Base-by-base conservation (phyloP, 2,797 vertebrate species). In the Furcifer pardalis region DNA sequence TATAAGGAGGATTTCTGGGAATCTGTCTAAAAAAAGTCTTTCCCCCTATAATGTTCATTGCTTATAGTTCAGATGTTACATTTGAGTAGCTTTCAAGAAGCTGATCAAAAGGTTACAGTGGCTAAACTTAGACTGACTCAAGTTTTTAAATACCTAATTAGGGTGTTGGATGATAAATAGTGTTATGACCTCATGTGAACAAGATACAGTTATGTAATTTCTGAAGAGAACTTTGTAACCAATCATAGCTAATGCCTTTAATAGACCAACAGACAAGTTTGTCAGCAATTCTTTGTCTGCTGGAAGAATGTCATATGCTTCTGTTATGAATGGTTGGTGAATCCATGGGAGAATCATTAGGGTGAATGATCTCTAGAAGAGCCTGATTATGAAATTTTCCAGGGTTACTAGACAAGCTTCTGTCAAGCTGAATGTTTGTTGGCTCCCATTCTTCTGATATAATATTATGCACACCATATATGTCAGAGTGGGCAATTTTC, bases 161-260 rank as follows among this genome's bases (percentile, higher is more conserved):
- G 73, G 73, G 65, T 87, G 69, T 32, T 83, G 76, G 78, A 80
- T 89, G 83, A 87, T 25, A 87, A 87, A 78, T 73, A 88, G 79
- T 82, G 78, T 65, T 40, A 32, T 91, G 89, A 90, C 76, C 79
- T 92, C 89, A 90, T 77, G 74, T 75, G 82, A 81, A 52, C 83
- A 84, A 80, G 71, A 83, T 79, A 52, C 15, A 68, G 30, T 83
- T 89, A 87, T 37, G 75, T 77, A 91, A 87, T 72, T 73, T 2
- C 30, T 35, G 42, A 46, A 74, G 73, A n/a, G 2, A 83, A 60
- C 79, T 87, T 81, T 90, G 81, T 76, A 84, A 6, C 30, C 68
- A 79, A 81, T 73, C 65, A 73, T 71, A 60, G 9, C 13, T 59
- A 49, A 81, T 83, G 72, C 75, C 72, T 91, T 77, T 0, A 0